Evolutionary conservation across 2,888 invertebrate genomes (phyloP), one percentile per base, ranked within the genome.

Genomic region (Tenthredo livida): DNA sequence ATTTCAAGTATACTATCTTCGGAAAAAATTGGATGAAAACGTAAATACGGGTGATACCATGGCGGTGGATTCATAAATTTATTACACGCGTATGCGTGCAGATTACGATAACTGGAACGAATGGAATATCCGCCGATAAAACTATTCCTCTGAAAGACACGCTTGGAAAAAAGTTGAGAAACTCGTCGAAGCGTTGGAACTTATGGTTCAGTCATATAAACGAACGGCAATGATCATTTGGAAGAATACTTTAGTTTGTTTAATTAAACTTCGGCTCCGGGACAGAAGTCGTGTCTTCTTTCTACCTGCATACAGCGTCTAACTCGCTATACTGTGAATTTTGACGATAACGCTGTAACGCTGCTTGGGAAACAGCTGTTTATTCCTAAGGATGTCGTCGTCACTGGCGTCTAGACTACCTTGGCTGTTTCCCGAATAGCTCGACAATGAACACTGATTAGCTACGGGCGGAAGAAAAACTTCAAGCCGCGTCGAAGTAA

Each of bases 371-470:
- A 77, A 47, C n/a, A 33, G 54, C 78, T 78, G 21, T 58, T 78
- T 61, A 54, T 61, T 77, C 50, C 25, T 77, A 9, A 33, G 75
- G 29, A 77, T 77, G 25, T 77, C 75, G 50, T 77, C 33, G 29
- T 77, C 25, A 29, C 29, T 50, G 15, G 75, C 50, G 75, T 77
- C 50, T 78, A 58, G 37, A 61, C 78, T 58, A n/a, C 40, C 37
- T 15, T 12, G 33, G 40, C 61, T 58, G 37, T 80, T 61, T 61
- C 40, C 58, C 21, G 61, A 80, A 58, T 61, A n/a, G 78, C 37
- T 80, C 61, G 61, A 80, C 78, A 80, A 80, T 80, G 61, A 80
- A 40, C 78, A 58, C 78, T 80, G 78, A 80, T 80, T 58, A 61
- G 58, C 61, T 40, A 10, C 17, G 33, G 21, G n/a, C 7, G 6